Evolutionary conservation across 2,888 invertebrate genomes (phyloP).

Genomic region (Drosophila subquinaria): DNA sequence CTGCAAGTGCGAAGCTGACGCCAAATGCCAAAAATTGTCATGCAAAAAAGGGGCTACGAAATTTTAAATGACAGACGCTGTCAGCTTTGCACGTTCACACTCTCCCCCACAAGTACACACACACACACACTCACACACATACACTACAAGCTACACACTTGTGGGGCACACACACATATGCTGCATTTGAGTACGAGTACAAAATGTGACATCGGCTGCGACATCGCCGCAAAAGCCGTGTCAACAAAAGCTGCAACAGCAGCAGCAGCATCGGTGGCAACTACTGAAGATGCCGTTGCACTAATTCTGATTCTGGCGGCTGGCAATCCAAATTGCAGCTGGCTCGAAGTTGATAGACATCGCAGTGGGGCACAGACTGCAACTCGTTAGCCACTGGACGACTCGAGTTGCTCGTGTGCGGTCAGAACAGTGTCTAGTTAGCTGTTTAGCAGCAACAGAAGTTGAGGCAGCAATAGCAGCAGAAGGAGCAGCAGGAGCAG

Average conservation of each 20-base stretch:
- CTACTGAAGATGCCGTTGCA: slow-evolving; percentile 22
- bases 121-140: slow-evolving; percentile 13
- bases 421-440: slow-evolving; percentile 16
- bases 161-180: slow-evolving; percentile 52
- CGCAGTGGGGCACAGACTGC: neutral
- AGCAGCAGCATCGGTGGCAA: slow-evolving; percentile 35
- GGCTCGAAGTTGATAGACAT: slow-evolving; percentile 43
- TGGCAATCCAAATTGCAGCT: slow-evolving; percentile 53
- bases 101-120: slow-evolving; percentile 7
- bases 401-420: slow-evolving; percentile 9
- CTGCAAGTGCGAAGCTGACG: slow-evolving; percentile 54
- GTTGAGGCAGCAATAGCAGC: neutral
- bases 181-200: slow-evolving; percentile 36
- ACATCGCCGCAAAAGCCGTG: slow-evolving; percentile 74
- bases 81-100: slow-evolving; percentile 60
- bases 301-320: slow-evolving; percentile 34
- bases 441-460: slow-evolving; percentile 12
- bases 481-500: neutral
- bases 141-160: neutral
- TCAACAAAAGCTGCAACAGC: slow-evolving; percentile 67
- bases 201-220: slow-evolving; percentile 75
- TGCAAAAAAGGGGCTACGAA: slow-evolving; percentile 58
- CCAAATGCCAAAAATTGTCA: slow-evolving; percentile 61
- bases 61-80: slow-evolving; percentile 71
- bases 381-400: neutral